Conservation (phyloP, 1,140 invertebrate species). For the Chrysopa pallens region DNA sequence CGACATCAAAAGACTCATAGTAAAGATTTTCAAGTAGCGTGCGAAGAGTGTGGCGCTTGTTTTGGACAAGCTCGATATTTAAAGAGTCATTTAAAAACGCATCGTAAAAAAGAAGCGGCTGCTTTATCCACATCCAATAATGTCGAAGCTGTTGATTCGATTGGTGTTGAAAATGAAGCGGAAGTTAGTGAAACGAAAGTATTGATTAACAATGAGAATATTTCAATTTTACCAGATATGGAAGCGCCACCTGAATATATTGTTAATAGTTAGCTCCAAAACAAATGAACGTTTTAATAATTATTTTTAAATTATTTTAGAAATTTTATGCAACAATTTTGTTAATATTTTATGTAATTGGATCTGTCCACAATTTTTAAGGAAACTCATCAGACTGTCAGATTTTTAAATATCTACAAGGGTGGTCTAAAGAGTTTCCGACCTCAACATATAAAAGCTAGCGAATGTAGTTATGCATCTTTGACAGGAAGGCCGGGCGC, state of each 20-base stretch:
- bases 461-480: no score
- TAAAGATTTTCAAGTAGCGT: constrained; percentile 30
- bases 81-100: constrained; percentile 21
- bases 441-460: no score
- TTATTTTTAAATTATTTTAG: no score
- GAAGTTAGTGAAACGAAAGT: not conserved
- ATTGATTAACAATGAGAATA: not conserved
- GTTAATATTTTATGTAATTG: no score
- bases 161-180: not conserved
- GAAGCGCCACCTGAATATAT: constrained; percentile 11
- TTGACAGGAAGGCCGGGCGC: no score
- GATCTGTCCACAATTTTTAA: no score
- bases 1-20: constrained; percentile 29
- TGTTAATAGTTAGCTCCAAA: not conserved
- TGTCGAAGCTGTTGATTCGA: not conserved
- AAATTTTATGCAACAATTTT: no score
- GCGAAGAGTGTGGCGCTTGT: constrained; percentile 28
- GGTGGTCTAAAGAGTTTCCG: no score
- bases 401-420: no score
- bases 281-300: no score
- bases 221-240: constrained; percentile 12
- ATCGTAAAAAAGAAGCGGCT: not conserved
- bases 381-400: no score
- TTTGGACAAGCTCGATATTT: constrained; percentile 37
- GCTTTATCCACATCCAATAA: not conserved